Percentiles rank a stretch among this genome's conserved stretches.
These are phyloP conservation scores for Fopius arisanus DNA, from an alignment of 1,140 invertebrate species.

Conservation along the genomic window DNA sequence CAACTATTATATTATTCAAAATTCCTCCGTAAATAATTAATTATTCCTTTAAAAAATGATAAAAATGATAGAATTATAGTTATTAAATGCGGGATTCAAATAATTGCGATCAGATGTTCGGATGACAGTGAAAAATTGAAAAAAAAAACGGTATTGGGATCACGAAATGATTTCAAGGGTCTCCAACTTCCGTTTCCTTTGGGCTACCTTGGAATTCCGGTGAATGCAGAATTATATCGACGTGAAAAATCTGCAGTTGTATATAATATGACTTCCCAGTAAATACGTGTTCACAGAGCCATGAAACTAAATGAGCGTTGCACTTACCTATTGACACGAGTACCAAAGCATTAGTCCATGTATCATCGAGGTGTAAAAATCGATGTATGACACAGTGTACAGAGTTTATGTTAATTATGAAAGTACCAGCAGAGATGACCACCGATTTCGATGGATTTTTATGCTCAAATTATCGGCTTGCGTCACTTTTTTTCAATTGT, in stretches of 20 bases:
- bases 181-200: slow-evolving; percentile 35
- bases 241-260: slow-evolving; percentile 21
- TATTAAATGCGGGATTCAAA: too few relatives aligned
- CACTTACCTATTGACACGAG: slow-evolving; percentile 16
- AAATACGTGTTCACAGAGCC: slow-evolving; percentile 13
- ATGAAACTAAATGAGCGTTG: slow-evolving; percentile 15
- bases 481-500: not conserved
- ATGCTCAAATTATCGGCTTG: not conserved
- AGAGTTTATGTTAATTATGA: not conserved
- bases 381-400: not conserved
- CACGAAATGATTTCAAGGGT: slow-evolving; percentile 26
- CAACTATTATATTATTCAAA: too few relatives aligned
- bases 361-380: not conserved
- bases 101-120: too few relatives aligned
- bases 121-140: not conserved
- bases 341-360: not conserved
- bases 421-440: too few relatives aligned
- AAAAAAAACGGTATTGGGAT: not conserved
- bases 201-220: slow-evolving; percentile 33
- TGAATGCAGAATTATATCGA: slow-evolving; percentile 29
- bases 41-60: too few relatives aligned
- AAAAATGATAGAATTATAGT: too few relatives aligned
- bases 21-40: too few relatives aligned
- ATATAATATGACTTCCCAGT: slow-evolving; percentile 28
- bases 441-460: not conserved